phyloP scores from a whole-genome alignment of 2,888 invertebrate species.

The Phymatocera aterrima region DNA sequence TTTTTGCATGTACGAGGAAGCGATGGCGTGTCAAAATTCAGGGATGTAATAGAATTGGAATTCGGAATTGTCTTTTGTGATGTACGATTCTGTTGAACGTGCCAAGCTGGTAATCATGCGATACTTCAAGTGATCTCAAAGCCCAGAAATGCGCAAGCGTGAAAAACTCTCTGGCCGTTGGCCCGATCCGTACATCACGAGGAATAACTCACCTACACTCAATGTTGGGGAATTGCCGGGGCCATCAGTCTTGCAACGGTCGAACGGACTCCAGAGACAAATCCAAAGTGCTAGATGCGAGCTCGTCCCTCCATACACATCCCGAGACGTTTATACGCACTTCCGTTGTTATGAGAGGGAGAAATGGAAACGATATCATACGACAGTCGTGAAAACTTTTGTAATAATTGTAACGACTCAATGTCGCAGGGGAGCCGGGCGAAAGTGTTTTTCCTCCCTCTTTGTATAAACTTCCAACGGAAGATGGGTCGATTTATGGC shows the following conservation, averaged over 20 bases:
- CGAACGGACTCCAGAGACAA: slow-evolving; percentile 57
- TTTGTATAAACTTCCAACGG: slow-evolving; percentile 29
- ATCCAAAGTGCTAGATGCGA: slow-evolving; percentile 31
- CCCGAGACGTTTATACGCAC: slow-evolving; percentile 33
- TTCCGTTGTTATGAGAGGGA: slow-evolving; percentile 47
- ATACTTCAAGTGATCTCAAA: slow-evolving; percentile 62
- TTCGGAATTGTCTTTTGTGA: slow-evolving; percentile 58
- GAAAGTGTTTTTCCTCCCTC: slow-evolving; percentile 24
- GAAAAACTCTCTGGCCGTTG: slow-evolving; percentile 53
- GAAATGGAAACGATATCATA: slow-evolving; percentile 46
- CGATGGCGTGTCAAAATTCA: too few species aligned
- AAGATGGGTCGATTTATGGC: slow-evolving; percentile 31
- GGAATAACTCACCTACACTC: not conserved
- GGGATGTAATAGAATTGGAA: too few species aligned
- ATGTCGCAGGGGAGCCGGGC: slow-evolving; percentile 6
- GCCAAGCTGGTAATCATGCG: slow-evolving; percentile 68
- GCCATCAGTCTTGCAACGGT: slow-evolving; percentile 63
- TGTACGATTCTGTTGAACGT: slow-evolving; percentile 67
- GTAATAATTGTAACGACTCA: slow-evolving; percentile 36
- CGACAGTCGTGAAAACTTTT: slow-evolving; percentile 35
- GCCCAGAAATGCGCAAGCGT: slow-evolving; percentile 64
- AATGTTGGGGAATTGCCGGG: not conserved
- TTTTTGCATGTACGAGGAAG: too few species aligned
- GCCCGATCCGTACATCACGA: not conserved
- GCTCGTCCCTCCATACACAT: not conserved